Evolutionary conservation across 2,888 invertebrate genomes (phyloP), one percentile per base, ranked within the genome.

Genomic region (Tiphia femorata): DNA sequence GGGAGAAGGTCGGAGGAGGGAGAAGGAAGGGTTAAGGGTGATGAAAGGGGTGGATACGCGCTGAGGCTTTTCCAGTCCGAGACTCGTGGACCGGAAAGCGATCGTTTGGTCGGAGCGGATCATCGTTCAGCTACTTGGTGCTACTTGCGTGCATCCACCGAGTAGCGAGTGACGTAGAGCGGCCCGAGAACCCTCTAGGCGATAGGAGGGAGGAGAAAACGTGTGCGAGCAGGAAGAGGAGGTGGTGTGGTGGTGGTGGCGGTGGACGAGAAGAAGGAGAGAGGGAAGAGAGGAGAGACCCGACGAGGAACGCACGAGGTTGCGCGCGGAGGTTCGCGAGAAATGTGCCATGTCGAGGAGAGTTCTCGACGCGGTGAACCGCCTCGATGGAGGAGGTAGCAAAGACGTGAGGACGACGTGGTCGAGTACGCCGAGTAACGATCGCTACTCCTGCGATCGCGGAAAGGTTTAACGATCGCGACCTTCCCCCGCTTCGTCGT

Each of bases 301-400:
- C 16, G 42, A 50, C n/a, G 29, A 14, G 30, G 35, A 52, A 47
- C 37, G 49, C 29, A 23, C 21, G 10, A 35, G 29, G 27, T 23
- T 17, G 23, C 42, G 42, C 25, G 38, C 16, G 33, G 21, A n/a
- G 7, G 25, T 12, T 40, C 25, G 35, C 17, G 10, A n/a, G 12
- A 21, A 29, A 29, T 21, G 20, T 7, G 16, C 21, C 4, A 16
- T n/a, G 8, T 25, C 27, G 7, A 25, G 25, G 12, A 23, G 12
- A 10, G 1, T 2, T 6, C n/a, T 6, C 16, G 42, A 25, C 3
- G 12, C 25, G 27, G 23, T 16, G 33, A n/a, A n/a, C 14, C 6
- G 7, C 7, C 3, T 29, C 61, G 62, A 58, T 57, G 64, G 67
- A 64, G 51, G 33, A 64, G 64, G 49, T 67, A 67, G 64, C 67